These are phyloP conservation scores for Fistularia commersonii DNA, from an alignment of 2,797 vertebrate species.

Conservation along the genomic window DNA sequence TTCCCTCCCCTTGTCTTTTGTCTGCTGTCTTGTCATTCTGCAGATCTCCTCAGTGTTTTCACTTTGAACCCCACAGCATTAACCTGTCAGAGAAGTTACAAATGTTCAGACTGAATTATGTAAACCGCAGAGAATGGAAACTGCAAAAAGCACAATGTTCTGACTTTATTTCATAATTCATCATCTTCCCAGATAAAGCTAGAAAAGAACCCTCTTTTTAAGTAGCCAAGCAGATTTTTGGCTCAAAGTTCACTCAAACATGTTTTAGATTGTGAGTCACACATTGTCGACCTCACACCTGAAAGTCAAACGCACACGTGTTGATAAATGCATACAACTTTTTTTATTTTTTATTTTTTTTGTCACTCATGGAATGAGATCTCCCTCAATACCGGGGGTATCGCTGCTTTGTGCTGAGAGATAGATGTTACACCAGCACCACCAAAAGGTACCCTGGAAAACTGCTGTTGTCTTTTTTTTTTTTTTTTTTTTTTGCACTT, in stretches of 20 bases:
- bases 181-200: slow-evolving; percentile 40
- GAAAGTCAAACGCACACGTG: background rate
- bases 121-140: slow-evolving; percentile 55
- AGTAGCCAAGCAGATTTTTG: slow-evolving; percentile 35
- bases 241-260: slow-evolving; percentile 23
- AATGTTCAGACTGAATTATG: slow-evolving; percentile 62
- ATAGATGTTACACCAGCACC: slow-evolving; percentile 70
- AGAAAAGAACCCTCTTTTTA: slow-evolving; percentile 49
- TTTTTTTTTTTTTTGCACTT: background rate
- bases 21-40: slow-evolving; percentile 50
- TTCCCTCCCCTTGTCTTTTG: slow-evolving; percentile 47
- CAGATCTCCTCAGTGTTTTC: slow-evolving; percentile 48
- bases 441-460: slow-evolving; percentile 64
- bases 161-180: slow-evolving; percentile 66
- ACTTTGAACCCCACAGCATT: slow-evolving; percentile 60
- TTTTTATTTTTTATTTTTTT: slow-evolving; percentile 31
- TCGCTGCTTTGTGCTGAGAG: slow-evolving; percentile 4
- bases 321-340: slow-evolving; percentile 17
- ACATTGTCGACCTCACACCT: background rate
- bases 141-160: slow-evolving; percentile 41
- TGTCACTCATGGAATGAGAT: slow-evolving; percentile 61
- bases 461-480: slow-evolving; percentile 10
- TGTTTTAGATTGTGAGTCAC: background rate
- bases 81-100: slow-evolving; percentile 62
- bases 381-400: slow-evolving; percentile 25